A percentile compares a stretch with the other conserved stretches of the same genome.
These are phyloP conservation scores for Tangara arthus DNA, from an alignment of 2,797 vertebrate genomes.

Conservation along the genomic window DNA sequence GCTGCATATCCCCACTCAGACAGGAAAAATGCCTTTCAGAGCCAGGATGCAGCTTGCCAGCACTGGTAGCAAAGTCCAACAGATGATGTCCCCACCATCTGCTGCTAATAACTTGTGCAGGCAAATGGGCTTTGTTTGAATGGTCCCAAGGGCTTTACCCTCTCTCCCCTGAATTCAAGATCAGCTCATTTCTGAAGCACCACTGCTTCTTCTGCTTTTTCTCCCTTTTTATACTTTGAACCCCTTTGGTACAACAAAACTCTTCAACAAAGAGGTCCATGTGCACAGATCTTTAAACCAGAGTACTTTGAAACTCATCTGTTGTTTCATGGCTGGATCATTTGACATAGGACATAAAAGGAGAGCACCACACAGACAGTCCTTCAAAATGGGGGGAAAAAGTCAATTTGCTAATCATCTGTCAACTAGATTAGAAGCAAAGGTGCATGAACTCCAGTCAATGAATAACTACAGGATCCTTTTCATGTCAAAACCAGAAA, in stretches of 20 bases:
- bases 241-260: neutral
- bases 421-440: constrained; percentile 10
- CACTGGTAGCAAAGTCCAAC: neutral
- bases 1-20: neutral
- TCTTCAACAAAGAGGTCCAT: neutral
- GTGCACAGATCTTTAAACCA: neutral
- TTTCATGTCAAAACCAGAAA: constrained; percentile 19
- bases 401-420: constrained; percentile 52
- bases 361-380: neutral
- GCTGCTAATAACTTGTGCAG: neutral
- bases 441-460: constrained; percentile 23
- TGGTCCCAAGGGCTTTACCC: neutral
- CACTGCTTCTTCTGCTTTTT: neutral
- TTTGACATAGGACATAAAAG: constrained; percentile 45
- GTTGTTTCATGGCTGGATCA: constrained; percentile 4
- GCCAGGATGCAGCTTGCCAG: neutral
- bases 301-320: constrained; percentile 18
- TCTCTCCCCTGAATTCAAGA: neutral
- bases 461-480: neutral
- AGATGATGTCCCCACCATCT: neutral
- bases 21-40: neutral
- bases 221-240: neutral
- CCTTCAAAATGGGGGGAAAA: constrained; percentile 10
- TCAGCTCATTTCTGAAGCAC: neutral
- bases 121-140: neutral